These are phyloP conservation scores for Philhelius pedissequus DNA, from an alignment of 2,888 invertebrate genomes.

Conservation along the genomic window DNA sequence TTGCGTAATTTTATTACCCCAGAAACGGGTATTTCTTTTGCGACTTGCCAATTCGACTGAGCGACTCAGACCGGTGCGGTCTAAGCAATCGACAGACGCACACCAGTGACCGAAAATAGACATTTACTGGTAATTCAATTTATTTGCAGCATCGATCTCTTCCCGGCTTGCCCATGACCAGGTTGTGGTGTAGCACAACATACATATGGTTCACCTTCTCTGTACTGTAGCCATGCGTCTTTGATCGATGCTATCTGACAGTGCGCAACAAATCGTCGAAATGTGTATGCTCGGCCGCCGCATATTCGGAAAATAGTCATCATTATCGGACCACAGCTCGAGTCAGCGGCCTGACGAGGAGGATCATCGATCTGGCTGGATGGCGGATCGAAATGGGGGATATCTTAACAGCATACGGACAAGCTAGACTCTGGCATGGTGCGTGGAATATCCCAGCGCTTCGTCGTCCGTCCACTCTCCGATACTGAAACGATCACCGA, in stretches of 20 bases:
- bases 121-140: conserved; percentile 58
- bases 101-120: background rate
- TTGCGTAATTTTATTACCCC: conserved; percentile 68
- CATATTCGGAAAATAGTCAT: conserved; percentile 47
- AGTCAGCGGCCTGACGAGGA: conserved; percentile 21
- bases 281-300: conserved; percentile 30
- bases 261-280: conserved; percentile 69
- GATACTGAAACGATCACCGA: conserved; percentile 62
- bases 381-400: conserved; percentile 11
- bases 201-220: conserved; percentile 27
- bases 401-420: conserved; percentile 2
- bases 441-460: conserved; percentile 35
- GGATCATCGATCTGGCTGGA: conserved; percentile 21
- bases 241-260: conserved; percentile 69
- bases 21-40: conserved; percentile 49
- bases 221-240: conserved; percentile 62
- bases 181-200: conserved; percentile 18
- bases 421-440: conserved; percentile 24
- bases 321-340: conserved; percentile 36
- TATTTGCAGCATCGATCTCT: conserved; percentile 56
- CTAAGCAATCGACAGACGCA: background rate
- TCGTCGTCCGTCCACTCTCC: background rate
- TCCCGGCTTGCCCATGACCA: conserved; percentile 22
- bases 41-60: background rate
- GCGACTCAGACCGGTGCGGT: background rate